Evolutionary conservation across 2,113 vertebrate species (phyloP), one percentile per base, ranked within the genome.

Genomic region (Aegithalos caudatus): DNA sequence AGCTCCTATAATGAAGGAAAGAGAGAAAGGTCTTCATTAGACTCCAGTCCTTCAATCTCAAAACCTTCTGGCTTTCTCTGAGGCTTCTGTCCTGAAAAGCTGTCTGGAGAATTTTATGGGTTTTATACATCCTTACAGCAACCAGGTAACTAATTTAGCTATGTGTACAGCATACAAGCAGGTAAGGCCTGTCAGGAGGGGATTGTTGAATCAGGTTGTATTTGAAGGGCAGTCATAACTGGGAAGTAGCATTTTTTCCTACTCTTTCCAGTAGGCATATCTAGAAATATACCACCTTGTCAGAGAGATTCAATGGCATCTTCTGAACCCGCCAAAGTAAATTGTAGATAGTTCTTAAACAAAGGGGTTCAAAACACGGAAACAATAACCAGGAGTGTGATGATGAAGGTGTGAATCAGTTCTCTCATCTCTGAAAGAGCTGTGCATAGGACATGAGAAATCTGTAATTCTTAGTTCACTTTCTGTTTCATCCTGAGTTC

Each of bases 11-110:
- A 35, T 4, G 12, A 38, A 60, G 40, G 13, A 84, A 27, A 33
- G 7, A 0, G 8, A 71, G 5, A 19, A 4, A 61, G 2, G 1
- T 61, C 29, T 51, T 73, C 47, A 24, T 47, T 20, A 1, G 2
- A 53, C 29, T 65, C 6, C 18, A 47, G 0, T 69, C 29, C 1
- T 84, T 37, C 31, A 81, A 33, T 15, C 11, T 48, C 47, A 54
- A 66, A n/a, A 7, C 20, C 9, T 60, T 45, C 51, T 64, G 20
- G 1, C 17, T 76, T 20, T 45, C 23, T 77, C 45, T 80, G n/a
- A 44, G 35, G 12, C 5, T 44, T 72, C 74, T 12, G 4, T 56
- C 14, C 31, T 47, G 20, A 72, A 89, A 89, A 74, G 12, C 12
- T 69, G 1, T 21, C n/a, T 47, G 27, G 77, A 81, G n/a, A 1